Base-by-base conservation (phyloP, 92 coral and sea anemone species). In the Palythoa grandiflora region DNA sequence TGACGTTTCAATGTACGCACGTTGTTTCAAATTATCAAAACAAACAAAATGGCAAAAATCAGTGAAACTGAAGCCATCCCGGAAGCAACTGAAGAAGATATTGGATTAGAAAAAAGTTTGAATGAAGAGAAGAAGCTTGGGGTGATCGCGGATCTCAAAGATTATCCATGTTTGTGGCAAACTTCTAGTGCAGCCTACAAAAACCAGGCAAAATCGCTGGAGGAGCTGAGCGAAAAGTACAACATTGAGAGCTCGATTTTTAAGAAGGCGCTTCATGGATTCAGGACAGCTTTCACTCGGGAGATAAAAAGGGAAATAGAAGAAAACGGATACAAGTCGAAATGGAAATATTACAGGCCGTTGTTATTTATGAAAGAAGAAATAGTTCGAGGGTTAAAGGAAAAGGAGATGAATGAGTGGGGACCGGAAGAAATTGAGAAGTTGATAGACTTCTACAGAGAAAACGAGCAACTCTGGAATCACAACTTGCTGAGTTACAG, bases 401-500 rank as follows among this genome's bases (percentile, higher is more conserved):
- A 17, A 63, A 63, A n/a, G 16, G 65, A 59, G 70, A 19, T 17
- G 10, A 17, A n/a, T 5, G 35, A n/a, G 70, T n/a, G 35, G 35
- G 36, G 36, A 19, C 70, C 70, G 70, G 37, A 63, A 63, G 70
- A 63, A 63, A 63, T 63, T 9, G 36, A 63, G 70, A 17, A 63
- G 70, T n/a, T 80, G 20, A 80, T 80, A 19, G 37, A 59, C 52
- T 61, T 59, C 48, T 61, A 59, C 51, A 48, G 71, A 59, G 74
- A 59, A 35, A 80, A 80, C 71, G 36, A 59, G 13, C 21, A 35
- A 13, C 48, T 80, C 37, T 80, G 86, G 86, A 80, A 59, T 37
- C 51, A 61, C 74, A 80, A 80, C 21, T 6, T 20, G 47, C n/a
- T 75, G 20, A 52, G 37, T 38, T 65, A 84, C 77, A 63, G 70